Conservation (phyloP, 2,113 vertebrate genomes). For the Octodon degus region DNA sequence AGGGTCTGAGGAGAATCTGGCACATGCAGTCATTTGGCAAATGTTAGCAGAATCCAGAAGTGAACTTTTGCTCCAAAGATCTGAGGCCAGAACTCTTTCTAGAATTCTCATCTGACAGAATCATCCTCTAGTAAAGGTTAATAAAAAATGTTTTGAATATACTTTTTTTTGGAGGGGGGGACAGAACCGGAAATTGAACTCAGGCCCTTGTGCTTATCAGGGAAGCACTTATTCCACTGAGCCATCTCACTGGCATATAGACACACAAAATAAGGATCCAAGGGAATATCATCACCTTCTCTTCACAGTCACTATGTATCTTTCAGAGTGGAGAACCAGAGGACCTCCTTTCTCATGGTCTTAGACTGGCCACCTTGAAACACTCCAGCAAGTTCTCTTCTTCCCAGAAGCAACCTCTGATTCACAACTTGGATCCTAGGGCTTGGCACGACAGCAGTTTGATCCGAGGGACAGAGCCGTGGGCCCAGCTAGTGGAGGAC, state of each 20-base stretch:
- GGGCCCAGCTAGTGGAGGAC: neutral
- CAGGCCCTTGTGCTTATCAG: no score
- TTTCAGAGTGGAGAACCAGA: neutral
- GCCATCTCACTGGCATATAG: neutral
- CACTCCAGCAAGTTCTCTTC: neutral
- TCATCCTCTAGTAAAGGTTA: neutral
- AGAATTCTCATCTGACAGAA: neutral
- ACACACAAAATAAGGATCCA: neutral
- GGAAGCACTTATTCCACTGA: no score
- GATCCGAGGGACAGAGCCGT: neutral
- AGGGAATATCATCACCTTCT: neutral
- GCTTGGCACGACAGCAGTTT: accelerated
- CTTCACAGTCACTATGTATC: neutral
- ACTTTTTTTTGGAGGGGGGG: neutral
- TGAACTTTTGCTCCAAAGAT: neutral
- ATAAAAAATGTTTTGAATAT: neutral
- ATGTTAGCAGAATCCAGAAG: neutral
- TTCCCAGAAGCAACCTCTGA: accelerated
- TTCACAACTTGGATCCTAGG: accelerated
- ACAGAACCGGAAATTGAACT: no score
- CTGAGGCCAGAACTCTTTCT: neutral
- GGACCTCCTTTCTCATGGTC: neutral
- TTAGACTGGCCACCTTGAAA: neutral
- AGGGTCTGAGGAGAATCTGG: no score
- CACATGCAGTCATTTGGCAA: neutral